Evolutionary conservation across 2,113 vertebrate species (phyloP).

Genomic region (Podarcis muralis): DNA sequence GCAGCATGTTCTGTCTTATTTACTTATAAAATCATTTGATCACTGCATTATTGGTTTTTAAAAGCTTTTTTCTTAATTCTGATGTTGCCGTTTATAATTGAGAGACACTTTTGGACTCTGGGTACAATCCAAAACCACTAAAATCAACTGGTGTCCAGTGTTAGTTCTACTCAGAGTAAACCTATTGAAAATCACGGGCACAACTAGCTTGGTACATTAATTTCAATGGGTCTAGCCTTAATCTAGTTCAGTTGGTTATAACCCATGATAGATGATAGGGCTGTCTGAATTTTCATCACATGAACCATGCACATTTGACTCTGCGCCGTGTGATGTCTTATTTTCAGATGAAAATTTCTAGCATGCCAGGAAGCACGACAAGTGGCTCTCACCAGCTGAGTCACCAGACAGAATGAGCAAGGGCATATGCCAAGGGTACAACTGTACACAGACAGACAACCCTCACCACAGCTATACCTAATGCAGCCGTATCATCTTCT

Average conservation of each 20-base stretch:
- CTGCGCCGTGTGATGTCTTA: not conserved
- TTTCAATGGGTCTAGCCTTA: too few species aligned
- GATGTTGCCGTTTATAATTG: too few species aligned
- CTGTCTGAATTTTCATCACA: not conserved
- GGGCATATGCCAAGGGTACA: not conserved
- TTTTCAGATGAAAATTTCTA: not conserved
- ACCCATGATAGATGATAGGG: too few species aligned
- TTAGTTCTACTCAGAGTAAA: too few species aligned
- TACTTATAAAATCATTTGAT: too few species aligned
- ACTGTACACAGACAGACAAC: not conserved
- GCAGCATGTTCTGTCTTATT: not conserved
- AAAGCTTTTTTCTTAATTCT: too few species aligned
- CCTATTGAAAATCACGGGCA: too few species aligned
- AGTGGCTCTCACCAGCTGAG: not conserved
- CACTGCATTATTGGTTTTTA: too few species aligned
- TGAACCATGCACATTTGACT: not conserved
- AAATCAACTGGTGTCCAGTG: not conserved
- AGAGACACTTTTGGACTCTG: too few species aligned
- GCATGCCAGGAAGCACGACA: not conserved
- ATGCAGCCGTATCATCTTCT: not conserved
- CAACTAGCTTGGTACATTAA: too few species aligned
- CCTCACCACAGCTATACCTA: not conserved
- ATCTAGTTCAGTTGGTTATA: not conserved
- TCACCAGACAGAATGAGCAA: not conserved
- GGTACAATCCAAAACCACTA: not conserved